Base-by-base conservation (phyloP, 1,140 invertebrate genomes). In the Eueides isabella region DNA sequence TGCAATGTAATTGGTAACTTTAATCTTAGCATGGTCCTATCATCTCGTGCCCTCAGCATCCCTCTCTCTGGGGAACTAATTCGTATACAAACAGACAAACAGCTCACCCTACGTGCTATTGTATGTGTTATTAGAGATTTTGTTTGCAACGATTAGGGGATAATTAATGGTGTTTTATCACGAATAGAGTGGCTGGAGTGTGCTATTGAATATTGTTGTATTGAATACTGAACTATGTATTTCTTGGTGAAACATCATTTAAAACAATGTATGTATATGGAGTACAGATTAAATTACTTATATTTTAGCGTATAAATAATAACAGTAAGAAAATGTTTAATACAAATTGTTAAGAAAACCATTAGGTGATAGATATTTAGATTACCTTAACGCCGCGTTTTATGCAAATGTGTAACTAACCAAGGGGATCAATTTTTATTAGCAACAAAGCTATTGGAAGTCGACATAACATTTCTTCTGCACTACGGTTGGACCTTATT, bases 141-240 rank as follows among this genome's bases (percentile, higher is more conserved):
- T 68, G 67, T 68, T 61, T 68, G 29, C 55, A 6, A 55, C 33
- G 29, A 69, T 69, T 69, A 69, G 67, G 30, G 44, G 44, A 69
- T 69, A 61, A 69, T 69, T 33, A 55, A 26, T 55, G 48, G 48
- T 26, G 23, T 55, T 55, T 55, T 55, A 55, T 55, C 48, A 55
- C 48, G 48, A 55, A 55, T 26, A 26, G n/a, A n/a, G n/a, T 55
- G 23, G 48, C 9, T 23, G 12, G 23, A 23, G 48, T 44, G 41
- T 44, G 19, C 4, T 55, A 55, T 55, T 23, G 11, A 26, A 55
- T 23, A 55, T 48, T 48, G 19, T 3, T 23, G 23, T 23, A 23
- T 23, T 55, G 7, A 7, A 55, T 11, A 55, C 6, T 55, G 23
- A 55, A 55, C 19, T 26, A 12, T 55, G 7, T 5, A 4, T n/a